Conservation (phyloP, 2,888 invertebrate species). For the Drosophila neutralis region DNA sequence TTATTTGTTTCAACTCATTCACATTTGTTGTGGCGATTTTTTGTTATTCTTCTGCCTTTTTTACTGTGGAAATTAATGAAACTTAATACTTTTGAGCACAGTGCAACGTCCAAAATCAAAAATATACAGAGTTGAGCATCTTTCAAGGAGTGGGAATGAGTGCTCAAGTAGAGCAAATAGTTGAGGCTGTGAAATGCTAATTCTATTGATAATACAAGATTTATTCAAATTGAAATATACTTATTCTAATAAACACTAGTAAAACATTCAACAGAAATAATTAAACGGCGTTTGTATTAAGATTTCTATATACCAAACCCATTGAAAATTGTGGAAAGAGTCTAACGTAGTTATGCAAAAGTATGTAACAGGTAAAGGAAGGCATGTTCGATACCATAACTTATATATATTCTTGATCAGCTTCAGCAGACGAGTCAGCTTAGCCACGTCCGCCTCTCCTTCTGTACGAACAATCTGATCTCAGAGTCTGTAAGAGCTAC, state of each 20-base stretch:
- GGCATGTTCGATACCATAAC: not conserved
- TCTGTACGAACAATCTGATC: not conserved
- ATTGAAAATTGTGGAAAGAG: not conserved
- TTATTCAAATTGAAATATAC: not conserved
- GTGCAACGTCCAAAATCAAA: conserved; percentile 20
- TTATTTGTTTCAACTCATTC: conserved; percentile 17
- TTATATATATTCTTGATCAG: not conserved
- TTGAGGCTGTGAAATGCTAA: not conserved
- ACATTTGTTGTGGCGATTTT: conserved; percentile 5
- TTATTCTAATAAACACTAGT: not conserved
- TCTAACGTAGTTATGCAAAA: not conserved
- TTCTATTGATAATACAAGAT: not conserved
- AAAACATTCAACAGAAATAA: not conserved
- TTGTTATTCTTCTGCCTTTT: conserved; percentile 18
- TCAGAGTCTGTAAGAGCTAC: not conserved
- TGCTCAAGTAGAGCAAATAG: not conserved
- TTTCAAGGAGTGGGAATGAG: conserved; percentile 27
- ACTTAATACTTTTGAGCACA: conserved; percentile 81
- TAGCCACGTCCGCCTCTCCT: not conserved
- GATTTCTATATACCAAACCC: not conserved
- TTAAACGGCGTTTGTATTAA: not conserved
- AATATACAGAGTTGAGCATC: conserved; percentile 7
- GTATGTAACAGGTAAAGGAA: not conserved
- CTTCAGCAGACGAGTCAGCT: not conserved
- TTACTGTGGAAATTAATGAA: conserved; percentile 81